Conservation (phyloP, 1,140 invertebrate genomes). For the Nasonia giraulti region DNA sequence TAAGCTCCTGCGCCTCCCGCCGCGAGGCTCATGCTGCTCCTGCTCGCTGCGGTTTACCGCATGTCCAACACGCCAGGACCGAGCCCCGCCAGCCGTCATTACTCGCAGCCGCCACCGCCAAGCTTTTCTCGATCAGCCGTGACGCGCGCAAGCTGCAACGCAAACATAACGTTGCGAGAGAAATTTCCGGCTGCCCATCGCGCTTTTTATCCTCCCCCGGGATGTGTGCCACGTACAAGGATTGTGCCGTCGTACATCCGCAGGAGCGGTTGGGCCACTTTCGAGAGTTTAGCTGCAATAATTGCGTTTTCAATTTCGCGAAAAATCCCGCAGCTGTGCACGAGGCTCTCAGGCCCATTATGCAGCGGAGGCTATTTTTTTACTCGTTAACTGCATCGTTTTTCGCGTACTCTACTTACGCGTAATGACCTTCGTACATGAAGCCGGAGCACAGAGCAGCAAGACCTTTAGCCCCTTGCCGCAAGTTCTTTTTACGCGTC, state of each 20-base stretch:
- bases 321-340: not conserved
- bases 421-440: slow-evolving; percentile 23
- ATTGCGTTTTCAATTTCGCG: not conserved
- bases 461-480: slow-evolving; percentile 40
- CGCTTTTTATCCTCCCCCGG: slow-evolving; percentile 6
- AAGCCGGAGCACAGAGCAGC: not conserved
- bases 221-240: slow-evolving; percentile 27
- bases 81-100: slow-evolving; percentile 64
- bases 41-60: slow-evolving; percentile 66
- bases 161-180: not conserved
- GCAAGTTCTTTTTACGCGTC: not conserved
- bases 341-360: not conserved
- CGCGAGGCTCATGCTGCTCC: slow-evolving; percentile 38
- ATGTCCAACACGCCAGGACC: slow-evolving; percentile 65
- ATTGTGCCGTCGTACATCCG: not conserved
- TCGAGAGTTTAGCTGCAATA: not conserved
- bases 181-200: slow-evolving; percentile 33
- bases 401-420: slow-evolving; percentile 26
- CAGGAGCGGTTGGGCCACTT: not conserved
- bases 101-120: slow-evolving; percentile 43
- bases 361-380: not conserved
- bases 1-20: slow-evolving; percentile 54
- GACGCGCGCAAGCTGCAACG: not conserved
- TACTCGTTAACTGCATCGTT: not conserved
- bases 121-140: slow-evolving; percentile 34